Evolutionary conservation across 2,113 vertebrate genomes (phyloP).

Genomic region (Lanius ludovicianus): DNA sequence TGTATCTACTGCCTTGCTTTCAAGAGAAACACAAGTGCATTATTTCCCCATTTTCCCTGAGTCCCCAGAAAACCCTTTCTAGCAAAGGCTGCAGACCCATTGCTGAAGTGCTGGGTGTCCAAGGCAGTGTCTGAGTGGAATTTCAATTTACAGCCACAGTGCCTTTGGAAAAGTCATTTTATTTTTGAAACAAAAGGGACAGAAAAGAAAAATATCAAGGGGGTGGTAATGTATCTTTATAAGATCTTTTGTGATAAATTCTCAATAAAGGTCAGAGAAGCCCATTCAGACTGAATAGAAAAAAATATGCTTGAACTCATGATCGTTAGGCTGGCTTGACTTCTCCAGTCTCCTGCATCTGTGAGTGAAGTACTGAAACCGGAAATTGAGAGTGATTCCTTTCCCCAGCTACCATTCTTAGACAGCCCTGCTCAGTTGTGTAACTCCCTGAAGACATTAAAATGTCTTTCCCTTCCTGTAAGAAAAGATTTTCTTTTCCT

Average conservation of each 20-base stretch:
- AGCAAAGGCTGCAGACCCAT: neutral
- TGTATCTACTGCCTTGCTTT: neutral
- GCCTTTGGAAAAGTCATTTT: neutral
- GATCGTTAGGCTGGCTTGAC: neutral
- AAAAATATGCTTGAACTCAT: neutral
- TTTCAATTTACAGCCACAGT: neutral
- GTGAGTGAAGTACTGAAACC: neutral
- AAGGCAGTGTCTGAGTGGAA: neutral
- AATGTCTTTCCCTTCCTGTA: constrained; percentile 58
- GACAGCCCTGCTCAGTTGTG: neutral
- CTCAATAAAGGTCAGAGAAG: neutral
- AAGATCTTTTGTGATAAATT: neutral
- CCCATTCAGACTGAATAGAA: neutral
- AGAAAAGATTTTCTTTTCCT: constrained; percentile 47
- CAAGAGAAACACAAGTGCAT: neutral
- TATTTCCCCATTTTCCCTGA: neutral
- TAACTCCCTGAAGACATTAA: constrained; percentile 52
- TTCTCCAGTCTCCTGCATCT: constrained; percentile 35
- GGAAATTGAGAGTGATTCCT: neutral
- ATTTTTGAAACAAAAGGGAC: neutral
- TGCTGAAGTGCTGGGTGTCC: neutral
- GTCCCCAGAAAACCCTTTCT: neutral
- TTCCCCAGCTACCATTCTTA: constrained; percentile 3
- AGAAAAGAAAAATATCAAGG: neutral
- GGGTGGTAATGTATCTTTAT: neutral